Evolutionary conservation across 1,140 invertebrate genomes (phyloP).

Genomic region (Leptinotarsa defecta): DNA sequence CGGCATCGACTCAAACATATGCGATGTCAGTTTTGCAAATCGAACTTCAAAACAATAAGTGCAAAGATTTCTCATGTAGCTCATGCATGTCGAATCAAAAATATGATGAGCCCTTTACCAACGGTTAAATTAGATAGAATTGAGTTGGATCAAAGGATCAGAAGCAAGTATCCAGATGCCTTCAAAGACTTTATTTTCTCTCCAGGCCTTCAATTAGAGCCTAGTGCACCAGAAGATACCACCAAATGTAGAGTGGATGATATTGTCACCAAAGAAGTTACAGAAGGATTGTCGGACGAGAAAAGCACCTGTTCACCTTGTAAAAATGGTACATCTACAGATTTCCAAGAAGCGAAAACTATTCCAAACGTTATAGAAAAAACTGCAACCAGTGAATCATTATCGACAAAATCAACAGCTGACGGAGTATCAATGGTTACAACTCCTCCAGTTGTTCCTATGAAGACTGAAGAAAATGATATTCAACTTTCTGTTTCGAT

Average conservation of each 20-base stretch:
- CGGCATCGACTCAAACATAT: slow-evolving; percentile 34
- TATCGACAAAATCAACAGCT: too few relatives aligned
- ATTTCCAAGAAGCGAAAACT: too few relatives aligned
- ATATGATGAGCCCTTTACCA: slow-evolving; percentile 26
- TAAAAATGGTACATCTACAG: too few relatives aligned
- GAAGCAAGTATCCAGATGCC: slow-evolving; percentile 32
- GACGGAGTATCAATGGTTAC: too few relatives aligned
- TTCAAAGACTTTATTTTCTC: slow-evolving; percentile 21
- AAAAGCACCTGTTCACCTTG: not conserved
- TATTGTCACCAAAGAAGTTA: too few relatives aligned
- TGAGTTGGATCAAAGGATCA: slow-evolving; percentile 30
- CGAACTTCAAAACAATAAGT: slow-evolving; percentile 31
- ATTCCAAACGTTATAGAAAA: too few relatives aligned
- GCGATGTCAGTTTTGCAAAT: slow-evolving; percentile 41
- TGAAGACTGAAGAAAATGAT: not conserved
- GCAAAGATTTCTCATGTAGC: slow-evolving; percentile 31
- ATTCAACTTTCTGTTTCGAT: not conserved
- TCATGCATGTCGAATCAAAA: slow-evolving; percentile 32
- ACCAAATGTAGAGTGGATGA: too few relatives aligned
- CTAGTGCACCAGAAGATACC: not conserved
- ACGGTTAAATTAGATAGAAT: slow-evolving; percentile 28
- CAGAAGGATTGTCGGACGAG: too few relatives aligned
- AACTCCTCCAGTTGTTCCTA: not conserved
- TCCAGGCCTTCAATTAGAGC: not conserved
- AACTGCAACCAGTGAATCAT: too few relatives aligned